Evolutionary conservation across 35 echinoderm and acorn worm genomes (phyloP), one percentile per base, ranked within the genome.

Genomic region (Strongylocentrotus purpuratus): DNA sequence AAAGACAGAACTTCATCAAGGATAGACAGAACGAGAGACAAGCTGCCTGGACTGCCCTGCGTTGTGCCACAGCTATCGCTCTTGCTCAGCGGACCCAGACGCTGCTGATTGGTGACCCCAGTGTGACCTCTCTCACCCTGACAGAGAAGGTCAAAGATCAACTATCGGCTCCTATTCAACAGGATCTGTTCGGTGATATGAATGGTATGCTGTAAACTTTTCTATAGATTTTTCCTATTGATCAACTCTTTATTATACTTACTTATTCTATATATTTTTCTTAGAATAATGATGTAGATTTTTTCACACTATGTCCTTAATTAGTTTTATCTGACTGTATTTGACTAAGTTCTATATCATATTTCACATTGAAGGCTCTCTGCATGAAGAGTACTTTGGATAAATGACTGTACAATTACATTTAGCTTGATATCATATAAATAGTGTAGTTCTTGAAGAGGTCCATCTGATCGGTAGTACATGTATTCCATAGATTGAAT

Each of bases 71-170:
- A 2, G 45, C 31, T 18, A 93, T 96, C 8, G 97, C 95, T 9
- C 70, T 94, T 46, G 96, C 98, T 31, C 98, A 98, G 90, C 94
- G 97, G 31, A 89, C 87, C 14, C 45, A 60, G 20, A 86, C 95
- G 32, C 95, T 99, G 32, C 94, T 99, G 86, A 97, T 99, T 96
- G 98, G 98, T 95, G 96, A 98, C 92, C 94, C 98, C 28, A 88
- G 89, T 32, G 71, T 99, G 59, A 99, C 98, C 31, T 96, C 97
- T 17, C 31, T 97, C 33, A 46, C 87, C 31, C 61, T 97, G 35
- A 96, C 96, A 48, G 96, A 96, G 17, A 97, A 96, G 71, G 61
- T 97, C 31, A 96, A 93, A 31, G 90, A 94, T 47, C 55, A 95
- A 31, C 58, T 99, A 5, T 94, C 98, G 13, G 98, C 95, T 71